phyloP scores from a whole-genome alignment of 2,797 vertebrate species.

The Pelobates cultripes region DNA sequence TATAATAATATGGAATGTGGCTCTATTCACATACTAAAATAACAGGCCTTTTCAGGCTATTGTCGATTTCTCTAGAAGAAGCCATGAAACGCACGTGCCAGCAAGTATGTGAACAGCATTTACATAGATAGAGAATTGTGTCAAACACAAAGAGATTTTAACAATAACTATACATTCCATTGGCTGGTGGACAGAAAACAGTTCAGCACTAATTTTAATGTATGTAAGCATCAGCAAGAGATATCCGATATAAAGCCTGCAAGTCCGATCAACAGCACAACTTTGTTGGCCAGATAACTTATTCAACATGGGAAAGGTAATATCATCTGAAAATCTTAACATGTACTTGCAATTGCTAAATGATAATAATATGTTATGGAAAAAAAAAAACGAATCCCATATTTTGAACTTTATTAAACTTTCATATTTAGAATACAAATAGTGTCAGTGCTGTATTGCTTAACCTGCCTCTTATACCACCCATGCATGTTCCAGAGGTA shows the following conservation, averaged over 20 bases:
- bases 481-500: no score
- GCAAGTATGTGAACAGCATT: background rate
- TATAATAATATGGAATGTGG: no score
- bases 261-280: background rate
- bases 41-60: no score
- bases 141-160: background rate
- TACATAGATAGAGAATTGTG: background rate
- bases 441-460: no score
- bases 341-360: no score
- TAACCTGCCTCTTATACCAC: no score
- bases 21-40: no score
- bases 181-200: background rate
- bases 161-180: background rate
- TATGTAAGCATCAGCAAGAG: background rate
- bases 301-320: slow-evolving; percentile 6
- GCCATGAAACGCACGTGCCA: background rate
- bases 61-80: background rate
- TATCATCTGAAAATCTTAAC: background rate
- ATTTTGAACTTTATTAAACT: no score
- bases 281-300: background rate
- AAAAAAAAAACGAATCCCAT: no score
- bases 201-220: background rate
- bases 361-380: no score
- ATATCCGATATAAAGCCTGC: background rate
- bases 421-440: no score